These are phyloP conservation scores for Tetragnatha versicolor DNA, from an alignment of 1,140 invertebrate genomes.

Conservation along the genomic window DNA sequence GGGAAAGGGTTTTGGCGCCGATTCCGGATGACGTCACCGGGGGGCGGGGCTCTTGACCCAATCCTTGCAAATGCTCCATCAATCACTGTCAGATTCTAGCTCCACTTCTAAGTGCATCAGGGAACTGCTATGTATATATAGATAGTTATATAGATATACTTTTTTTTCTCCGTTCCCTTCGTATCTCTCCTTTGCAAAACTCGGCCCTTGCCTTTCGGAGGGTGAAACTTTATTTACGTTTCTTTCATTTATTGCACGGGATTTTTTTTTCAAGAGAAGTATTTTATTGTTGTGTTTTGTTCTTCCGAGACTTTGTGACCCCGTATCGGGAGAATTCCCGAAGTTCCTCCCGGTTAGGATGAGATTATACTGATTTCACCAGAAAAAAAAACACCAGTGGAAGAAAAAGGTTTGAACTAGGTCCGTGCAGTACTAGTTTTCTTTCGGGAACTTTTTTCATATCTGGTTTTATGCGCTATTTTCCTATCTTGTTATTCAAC, in stretches of 20 bases:
- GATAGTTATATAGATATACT: conserved; percentile 52
- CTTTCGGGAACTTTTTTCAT: neutral
- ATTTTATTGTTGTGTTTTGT: conserved; percentile 40
- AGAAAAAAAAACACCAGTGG: neutral
- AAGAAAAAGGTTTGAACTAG: no score
- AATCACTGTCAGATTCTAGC: conserved; percentile 34
- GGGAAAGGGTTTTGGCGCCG: conserved; percentile 49
- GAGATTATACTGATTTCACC: conserved; percentile 48
- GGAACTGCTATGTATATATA: conserved; percentile 37
- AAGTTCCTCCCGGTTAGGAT: conserved; percentile 12
- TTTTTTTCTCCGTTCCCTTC: no score
- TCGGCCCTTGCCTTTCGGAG: conserved; percentile 18
- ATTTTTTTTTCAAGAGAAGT: neutral
- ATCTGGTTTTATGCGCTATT: conserved; percentile 14
- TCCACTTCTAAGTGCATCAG: conserved; percentile 26
- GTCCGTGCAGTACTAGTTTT: conserved; percentile 10
- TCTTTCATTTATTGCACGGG: conserved; percentile 36
- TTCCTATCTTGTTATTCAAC: neutral
- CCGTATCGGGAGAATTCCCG: neutral
- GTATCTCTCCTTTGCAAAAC: conserved; percentile 41
- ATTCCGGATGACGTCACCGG: conserved; percentile 29
- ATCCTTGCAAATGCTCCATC: conserved; percentile 40
- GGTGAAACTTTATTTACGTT: conserved; percentile 41
- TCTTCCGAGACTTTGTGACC: conserved; percentile 21
- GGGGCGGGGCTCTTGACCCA: conserved; percentile 43